These are phyloP conservation scores for Chelon auratus DNA, from an alignment of 2,797 vertebrate genomes.

Conservation along the genomic window DNA sequence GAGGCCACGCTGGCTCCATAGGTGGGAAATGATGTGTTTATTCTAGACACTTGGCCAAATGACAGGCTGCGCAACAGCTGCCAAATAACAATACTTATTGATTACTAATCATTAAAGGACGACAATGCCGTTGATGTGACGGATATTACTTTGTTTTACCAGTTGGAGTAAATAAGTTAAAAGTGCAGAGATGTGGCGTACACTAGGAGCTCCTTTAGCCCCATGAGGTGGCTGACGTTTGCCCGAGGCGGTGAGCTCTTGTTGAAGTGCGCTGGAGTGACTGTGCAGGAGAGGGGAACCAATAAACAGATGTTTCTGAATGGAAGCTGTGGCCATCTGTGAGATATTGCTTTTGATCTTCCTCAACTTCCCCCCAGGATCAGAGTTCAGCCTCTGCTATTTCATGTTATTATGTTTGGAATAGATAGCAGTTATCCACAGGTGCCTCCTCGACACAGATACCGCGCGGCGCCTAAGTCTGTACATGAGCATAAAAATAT, in stretches of 20 bases:
- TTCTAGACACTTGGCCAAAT: constrained; percentile 68
- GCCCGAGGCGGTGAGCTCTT: constrained; percentile 30
- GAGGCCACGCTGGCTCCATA: constrained; percentile 59
- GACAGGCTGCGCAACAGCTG: constrained; percentile 66
- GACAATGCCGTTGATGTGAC: constrained; percentile 39
- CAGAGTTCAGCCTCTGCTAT: constrained; percentile 71
- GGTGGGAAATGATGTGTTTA: constrained; percentile 76
- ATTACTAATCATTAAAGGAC: constrained; percentile 49
- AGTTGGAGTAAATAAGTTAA: constrained; percentile 18
- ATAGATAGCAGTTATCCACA: constrained; percentile 70
- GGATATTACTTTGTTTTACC: constrained; percentile 36
- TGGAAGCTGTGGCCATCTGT: constrained; percentile 54
- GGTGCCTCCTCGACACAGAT: constrained; percentile 61
- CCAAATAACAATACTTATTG: constrained; percentile 56
- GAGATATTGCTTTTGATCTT: constrained; percentile 65
- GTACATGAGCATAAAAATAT: constrained; percentile 69
- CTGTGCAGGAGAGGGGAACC: constrained; percentile 11
- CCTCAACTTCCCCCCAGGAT: constrained; percentile 55
- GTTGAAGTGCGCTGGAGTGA: constrained; percentile 15
- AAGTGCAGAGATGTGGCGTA: constrained; percentile 5
- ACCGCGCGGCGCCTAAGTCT: constrained; percentile 52
- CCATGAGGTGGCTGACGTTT: constrained; percentile 20
- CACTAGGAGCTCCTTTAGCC: constrained; percentile 3
- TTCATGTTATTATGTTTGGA: constrained; percentile 67
- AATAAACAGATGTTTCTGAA: constrained; percentile 53